Conservation (phyloP, 2,888 invertebrate genomes). For the Eupithecia vulgata region DNA sequence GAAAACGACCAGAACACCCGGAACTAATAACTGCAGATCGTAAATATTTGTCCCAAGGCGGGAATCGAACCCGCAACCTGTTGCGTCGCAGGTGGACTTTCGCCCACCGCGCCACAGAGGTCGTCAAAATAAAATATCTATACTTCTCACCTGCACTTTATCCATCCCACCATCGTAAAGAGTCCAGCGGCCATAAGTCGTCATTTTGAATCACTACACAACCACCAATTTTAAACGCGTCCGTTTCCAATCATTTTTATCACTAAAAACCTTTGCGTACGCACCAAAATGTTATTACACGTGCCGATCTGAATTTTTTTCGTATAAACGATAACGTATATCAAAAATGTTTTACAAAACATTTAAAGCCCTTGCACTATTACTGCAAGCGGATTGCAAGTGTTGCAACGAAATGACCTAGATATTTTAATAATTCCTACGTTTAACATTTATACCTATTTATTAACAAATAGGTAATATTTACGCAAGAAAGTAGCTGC, state of each 20-base stretch:
- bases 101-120: no score
- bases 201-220: conserved; percentile 53
- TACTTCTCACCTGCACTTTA: conserved; percentile 69
- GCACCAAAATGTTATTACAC: not conserved
- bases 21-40: no score
- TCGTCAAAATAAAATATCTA: no score
- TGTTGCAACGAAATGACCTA: conserved; percentile 2
- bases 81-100: no score
- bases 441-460: not conserved
- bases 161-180: conserved; percentile 69
- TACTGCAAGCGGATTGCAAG: conserved; percentile 6
- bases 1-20: no score
- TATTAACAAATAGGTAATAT: not conserved
- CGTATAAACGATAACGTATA: not conserved
- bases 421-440: conserved; percentile 1
- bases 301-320: conserved; percentile 3
- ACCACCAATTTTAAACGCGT: not conserved
- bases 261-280: not conserved
- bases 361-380: not conserved
- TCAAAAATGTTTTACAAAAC: not conserved
- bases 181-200: conserved; percentile 72
- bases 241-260: conserved; percentile 23
- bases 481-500: not conserved
- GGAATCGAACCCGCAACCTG: not conserved
- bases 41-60: no score